phyloP scores from a whole-genome alignment of 2,888 invertebrate genomes.

The Agrotis puta region DNA sequence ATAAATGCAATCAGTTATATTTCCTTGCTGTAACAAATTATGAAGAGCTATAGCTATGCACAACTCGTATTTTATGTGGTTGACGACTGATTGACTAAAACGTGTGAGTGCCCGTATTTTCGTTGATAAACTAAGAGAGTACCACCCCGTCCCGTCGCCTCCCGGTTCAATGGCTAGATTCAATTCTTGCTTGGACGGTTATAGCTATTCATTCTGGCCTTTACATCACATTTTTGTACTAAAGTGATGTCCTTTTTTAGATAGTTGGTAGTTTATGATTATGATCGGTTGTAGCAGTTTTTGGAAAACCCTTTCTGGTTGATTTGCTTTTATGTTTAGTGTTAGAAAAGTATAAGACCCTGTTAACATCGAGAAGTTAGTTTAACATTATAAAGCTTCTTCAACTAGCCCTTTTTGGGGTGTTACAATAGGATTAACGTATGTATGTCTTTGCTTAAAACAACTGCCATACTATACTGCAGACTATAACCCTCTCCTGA shows the following conservation, averaged over 20 bases:
- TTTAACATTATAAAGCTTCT: background rate
- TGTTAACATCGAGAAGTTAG: background rate
- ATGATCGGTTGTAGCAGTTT: conserved; percentile 4
- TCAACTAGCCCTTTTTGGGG: too few species aligned
- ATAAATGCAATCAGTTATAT: too few species aligned
- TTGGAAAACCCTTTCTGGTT: background rate
- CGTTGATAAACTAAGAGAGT: too few species aligned
- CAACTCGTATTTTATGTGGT: too few species aligned
- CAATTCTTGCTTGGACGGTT: conserved; percentile 37
- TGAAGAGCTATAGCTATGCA: too few species aligned
- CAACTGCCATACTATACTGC: too few species aligned
- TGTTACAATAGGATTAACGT: too few species aligned
- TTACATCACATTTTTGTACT: conserved; percentile 22
- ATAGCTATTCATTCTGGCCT: conserved; percentile 21
- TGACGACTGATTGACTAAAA: too few species aligned
- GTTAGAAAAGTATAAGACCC: background rate
- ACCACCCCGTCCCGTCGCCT: conserved; percentile 9
- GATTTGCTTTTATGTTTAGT: conserved; percentile 12
- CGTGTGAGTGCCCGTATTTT: too few species aligned
- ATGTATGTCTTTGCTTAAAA: too few species aligned
- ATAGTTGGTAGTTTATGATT: conserved; percentile 34
- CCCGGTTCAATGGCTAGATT: conserved; percentile 40
- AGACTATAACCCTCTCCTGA: too few species aligned
- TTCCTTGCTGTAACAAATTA: too few species aligned
- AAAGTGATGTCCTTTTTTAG: conserved; percentile 32